phyloP scores from a whole-genome alignment of 2,797 vertebrate species.

The Propithecus perrieri region DNA sequence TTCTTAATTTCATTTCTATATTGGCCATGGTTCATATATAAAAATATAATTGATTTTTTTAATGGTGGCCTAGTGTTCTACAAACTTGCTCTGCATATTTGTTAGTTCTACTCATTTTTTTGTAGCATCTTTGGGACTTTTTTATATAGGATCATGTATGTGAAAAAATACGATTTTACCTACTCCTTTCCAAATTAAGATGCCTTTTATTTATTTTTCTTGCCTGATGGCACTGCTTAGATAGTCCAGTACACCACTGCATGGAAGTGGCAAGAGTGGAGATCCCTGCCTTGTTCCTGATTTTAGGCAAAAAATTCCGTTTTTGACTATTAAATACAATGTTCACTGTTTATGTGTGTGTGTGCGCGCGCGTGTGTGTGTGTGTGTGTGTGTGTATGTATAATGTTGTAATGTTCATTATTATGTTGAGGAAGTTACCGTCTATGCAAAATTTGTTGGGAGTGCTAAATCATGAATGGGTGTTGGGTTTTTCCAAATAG shows the following conservation, averaged over 20 bases:
- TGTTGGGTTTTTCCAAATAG: background rate
- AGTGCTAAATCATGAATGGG: background rate
- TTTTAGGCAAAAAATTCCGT: background rate
- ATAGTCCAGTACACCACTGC: no score
- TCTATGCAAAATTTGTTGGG: background rate
- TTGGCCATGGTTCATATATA: background rate
- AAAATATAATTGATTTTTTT: background rate
- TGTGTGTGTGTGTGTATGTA: no score
- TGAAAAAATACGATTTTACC: background rate
- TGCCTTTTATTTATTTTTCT: background rate
- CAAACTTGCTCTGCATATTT: background rate
- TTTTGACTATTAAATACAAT: background rate
- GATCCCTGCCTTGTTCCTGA: background rate
- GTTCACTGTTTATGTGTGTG: background rate
- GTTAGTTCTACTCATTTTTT: background rate
- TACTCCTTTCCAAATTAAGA: background rate
- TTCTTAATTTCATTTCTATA: background rate
- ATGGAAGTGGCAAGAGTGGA: no score
- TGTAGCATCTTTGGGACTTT: background rate
- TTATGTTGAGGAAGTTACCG: background rate
- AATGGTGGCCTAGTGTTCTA: background rate
- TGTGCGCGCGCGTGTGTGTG: no score
- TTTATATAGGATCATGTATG: background rate
- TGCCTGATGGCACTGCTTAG: background rate
- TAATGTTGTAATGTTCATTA: background rate